Evolutionary conservation across 2,888 invertebrate species (phyloP).

Genomic region (Tanypteryx hageni): DNA sequence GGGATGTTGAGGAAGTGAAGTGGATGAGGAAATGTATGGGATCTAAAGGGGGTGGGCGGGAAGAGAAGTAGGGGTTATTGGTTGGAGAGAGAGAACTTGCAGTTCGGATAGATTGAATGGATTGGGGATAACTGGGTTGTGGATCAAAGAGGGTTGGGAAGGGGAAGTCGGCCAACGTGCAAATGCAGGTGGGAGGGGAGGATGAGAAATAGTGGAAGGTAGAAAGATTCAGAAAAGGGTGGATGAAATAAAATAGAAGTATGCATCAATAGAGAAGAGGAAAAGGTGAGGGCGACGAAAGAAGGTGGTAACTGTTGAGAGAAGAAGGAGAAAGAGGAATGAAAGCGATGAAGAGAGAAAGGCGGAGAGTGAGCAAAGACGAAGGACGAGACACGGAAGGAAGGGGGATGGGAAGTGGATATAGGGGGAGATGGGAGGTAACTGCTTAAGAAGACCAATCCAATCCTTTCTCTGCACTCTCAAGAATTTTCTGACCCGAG

Average conservation of each 20-base stretch:
- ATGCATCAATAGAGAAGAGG: no score
- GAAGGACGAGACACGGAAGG: background rate
- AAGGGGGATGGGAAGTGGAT: background rate
- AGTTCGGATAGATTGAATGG: no score
- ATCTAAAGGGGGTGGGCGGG: no score
- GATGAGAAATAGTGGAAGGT: background rate
- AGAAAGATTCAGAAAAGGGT: background rate
- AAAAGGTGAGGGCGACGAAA: background rate
- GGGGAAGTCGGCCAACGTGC: background rate
- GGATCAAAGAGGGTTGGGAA: background rate
- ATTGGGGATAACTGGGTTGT: background rate
- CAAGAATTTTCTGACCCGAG: conserved; percentile 48
- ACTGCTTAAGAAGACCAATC: conserved; percentile 55
- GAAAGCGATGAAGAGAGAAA: background rate
- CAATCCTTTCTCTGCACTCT: conserved; percentile 41
- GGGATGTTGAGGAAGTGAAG: no score
- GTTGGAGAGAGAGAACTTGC: no score
- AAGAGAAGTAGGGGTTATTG: no score
- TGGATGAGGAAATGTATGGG: no score
- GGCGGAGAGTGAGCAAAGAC: background rate
- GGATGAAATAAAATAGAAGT: background rate
- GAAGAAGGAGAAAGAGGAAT: background rate
- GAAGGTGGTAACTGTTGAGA: background rate
- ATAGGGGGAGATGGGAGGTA: conserved; percentile 28
- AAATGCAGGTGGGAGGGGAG: background rate